Evolutionary conservation across 2,888 invertebrate species (phyloP).

Genomic region (Hydraecia micacea): DNA sequence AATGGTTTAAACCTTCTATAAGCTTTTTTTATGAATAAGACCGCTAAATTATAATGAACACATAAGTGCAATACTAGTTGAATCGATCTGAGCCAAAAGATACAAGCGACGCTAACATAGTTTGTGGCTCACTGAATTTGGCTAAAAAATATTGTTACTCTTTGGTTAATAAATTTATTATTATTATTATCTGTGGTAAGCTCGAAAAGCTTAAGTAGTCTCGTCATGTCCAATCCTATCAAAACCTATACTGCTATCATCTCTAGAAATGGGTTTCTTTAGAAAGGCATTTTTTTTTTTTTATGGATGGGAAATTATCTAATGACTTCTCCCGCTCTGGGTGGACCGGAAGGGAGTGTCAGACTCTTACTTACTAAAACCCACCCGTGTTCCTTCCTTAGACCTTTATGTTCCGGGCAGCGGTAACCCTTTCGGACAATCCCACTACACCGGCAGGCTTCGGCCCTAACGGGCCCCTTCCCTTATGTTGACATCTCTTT

Average conservation of each 20-base stretch:
- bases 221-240: not conserved
- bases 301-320: no score
- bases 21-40: no score
- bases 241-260: not conserved
- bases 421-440: no score
- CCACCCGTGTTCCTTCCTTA: no score
- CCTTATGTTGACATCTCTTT: no score
- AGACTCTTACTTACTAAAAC: no score
- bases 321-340: no score
- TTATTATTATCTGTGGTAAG: not conserved
- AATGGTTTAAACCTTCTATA: no score
- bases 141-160: not conserved
- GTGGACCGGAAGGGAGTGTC: no score
- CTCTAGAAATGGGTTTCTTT: not conserved
- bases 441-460: no score
- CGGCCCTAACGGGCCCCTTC: no score
- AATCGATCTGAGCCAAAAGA: not conserved
- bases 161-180: not conserved
- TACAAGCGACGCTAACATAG: not conserved
- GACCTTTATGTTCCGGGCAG: no score
- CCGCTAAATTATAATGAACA: constrained; percentile 2
- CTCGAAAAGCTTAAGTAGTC: not conserved
- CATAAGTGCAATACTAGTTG: not conserved
- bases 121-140: not conserved
- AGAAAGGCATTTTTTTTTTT: not conserved